phyloP scores from a whole-genome alignment of 1,140 invertebrate genomes.

The Drosophila malerkotliana region DNA sequence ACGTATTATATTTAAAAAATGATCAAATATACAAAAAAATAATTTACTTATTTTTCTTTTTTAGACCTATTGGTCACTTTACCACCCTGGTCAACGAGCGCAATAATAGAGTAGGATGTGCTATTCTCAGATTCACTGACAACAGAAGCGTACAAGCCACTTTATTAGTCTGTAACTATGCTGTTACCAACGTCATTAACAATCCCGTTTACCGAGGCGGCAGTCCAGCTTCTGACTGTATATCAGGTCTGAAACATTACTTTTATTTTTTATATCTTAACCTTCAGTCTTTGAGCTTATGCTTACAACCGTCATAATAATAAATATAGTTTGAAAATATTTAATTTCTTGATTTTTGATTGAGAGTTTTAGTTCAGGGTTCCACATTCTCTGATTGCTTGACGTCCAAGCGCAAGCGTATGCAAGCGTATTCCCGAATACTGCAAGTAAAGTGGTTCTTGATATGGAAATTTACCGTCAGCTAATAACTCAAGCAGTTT shows the following conservation, averaged over 20 bases:
- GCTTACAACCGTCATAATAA: no score
- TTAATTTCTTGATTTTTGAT: no score
- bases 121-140: constrained; percentile 56
- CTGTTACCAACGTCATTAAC: constrained; percentile 64
- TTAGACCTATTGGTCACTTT: constrained; percentile 68
- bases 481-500: no score
- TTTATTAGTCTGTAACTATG: constrained; percentile 69
- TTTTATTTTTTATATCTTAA: not conserved
- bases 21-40: not conserved
- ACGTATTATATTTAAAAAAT: constrained; percentile 1
- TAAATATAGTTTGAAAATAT: no score
- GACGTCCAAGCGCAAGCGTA: no score
- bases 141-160: constrained; percentile 38
- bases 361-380: no score
- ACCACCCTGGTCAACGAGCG: constrained; percentile 68
- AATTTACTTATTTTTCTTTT: not conserved
- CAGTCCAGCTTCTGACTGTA: constrained; percentile 51
- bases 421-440: no score
- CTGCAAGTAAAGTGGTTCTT: no score
- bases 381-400: no score
- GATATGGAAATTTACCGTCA: no score
- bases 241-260: constrained; percentile 14
- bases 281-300: no score
- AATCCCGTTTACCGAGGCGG: constrained; percentile 66
- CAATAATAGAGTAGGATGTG: constrained; percentile 65